A percentile compares a stretch with the other conserved stretches of the same genome.
Conservation (phyloP, 2,888 invertebrate genomes). For the Drosophila gaucha region DNA sequence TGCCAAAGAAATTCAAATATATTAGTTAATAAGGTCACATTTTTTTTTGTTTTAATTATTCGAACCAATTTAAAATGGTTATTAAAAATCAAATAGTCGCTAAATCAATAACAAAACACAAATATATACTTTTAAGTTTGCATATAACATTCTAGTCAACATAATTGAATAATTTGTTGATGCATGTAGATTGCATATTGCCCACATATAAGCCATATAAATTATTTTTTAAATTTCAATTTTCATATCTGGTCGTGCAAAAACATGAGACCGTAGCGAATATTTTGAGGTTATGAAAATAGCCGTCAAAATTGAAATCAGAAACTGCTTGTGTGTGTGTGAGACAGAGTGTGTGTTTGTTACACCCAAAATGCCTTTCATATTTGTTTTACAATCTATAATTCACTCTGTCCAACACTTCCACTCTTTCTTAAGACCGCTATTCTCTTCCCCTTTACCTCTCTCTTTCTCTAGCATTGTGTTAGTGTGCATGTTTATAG, state of each 20-base stretch:
- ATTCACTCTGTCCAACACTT: conserved; percentile 6
- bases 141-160: too few relatives aligned
- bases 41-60: too few relatives aligned
- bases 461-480: not conserved
- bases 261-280: conserved; percentile 11
- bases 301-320: not conserved
- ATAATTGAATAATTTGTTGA: too few relatives aligned
- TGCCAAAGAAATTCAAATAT: too few relatives aligned
- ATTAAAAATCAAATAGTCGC: too few relatives aligned
- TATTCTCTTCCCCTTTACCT: too few relatives aligned
- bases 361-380: conserved; percentile 19
- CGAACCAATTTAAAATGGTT: too few relatives aligned
- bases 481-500: conserved; percentile 12
- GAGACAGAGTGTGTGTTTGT: not conserved
- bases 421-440: not conserved
- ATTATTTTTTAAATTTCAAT: conserved; percentile 21
- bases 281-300: conserved; percentile 26
- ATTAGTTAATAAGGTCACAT: too few relatives aligned
- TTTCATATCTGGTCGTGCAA: conserved; percentile 17
- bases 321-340: not conserved
- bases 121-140: too few relatives aligned
- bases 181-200: not conserved
- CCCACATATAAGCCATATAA: conserved; percentile 9
- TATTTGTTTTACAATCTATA: conserved; percentile 26
- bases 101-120: too few relatives aligned